Conservation (phyloP, 2,113 vertebrate genomes). For the Machaerirhynchus nigripectus region DNA sequence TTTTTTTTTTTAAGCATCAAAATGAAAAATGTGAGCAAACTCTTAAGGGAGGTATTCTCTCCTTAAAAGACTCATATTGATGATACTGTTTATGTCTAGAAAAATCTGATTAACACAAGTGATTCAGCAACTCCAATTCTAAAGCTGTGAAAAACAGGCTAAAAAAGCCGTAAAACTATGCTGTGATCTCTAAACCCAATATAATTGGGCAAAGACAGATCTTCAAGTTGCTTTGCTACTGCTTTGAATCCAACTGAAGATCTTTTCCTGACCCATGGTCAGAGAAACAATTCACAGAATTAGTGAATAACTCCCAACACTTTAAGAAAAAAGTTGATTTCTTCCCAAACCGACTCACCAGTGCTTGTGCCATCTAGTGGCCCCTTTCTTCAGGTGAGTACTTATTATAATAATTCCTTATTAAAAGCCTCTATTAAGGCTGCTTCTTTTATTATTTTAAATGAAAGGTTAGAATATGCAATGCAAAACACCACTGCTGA, state of each 20-base stretch:
- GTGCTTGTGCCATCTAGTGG: conserved; percentile 44
- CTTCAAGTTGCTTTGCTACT: neutral
- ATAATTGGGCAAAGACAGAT: conserved; percentile 36
- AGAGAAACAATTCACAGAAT: conserved; percentile 52
- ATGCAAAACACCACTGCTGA: neutral
- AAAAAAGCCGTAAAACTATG: neutral
- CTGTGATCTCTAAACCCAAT: neutral
- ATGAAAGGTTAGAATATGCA: neutral
- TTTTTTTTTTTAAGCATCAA: neutral
- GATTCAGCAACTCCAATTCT: neutral
- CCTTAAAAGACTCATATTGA: neutral
- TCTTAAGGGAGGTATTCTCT: neutral
- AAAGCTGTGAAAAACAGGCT: neutral
- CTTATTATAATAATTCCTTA: neutral
- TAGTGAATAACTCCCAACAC: neutral
- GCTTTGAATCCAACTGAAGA: conserved; percentile 15
- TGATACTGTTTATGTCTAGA: neutral
- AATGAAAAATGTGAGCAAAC: neutral
- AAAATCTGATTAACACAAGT: neutral
- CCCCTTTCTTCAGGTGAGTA: neutral
- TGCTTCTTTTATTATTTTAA: neutral
- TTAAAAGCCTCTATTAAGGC: neutral
- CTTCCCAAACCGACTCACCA: neutral
- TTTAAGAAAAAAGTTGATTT: neutral
- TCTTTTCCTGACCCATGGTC: neutral